Conservation (phyloP, 35 echinoderm and acorn worm genomes). For the Apostichopus parvimensis region DNA sequence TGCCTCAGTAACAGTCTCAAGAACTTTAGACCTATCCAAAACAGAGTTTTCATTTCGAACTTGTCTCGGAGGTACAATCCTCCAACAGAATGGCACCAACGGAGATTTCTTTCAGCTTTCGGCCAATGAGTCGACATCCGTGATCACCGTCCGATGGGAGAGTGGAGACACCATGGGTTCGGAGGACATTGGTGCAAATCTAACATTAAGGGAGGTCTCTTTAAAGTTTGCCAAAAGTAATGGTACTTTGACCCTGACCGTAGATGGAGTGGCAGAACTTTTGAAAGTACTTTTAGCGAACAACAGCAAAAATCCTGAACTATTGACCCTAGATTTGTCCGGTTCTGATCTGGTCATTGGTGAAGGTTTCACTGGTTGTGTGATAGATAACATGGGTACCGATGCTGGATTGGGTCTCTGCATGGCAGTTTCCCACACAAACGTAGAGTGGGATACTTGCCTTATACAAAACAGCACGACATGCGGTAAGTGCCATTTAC, state of each 20-base stretch:
- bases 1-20: conserved; percentile 37
- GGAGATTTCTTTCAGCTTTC: conserved; percentile 56
- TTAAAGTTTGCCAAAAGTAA: conserved; percentile 34
- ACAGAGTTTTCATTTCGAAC: conserved; percentile 67
- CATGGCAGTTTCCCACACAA: not conserved
- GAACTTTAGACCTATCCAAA: conserved; percentile 39
- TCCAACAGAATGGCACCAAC: conserved; percentile 58
- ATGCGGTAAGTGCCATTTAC: conserved; percentile 64
- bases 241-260: conserved; percentile 17
- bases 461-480: conserved; percentile 33
- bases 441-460: conserved; percentile 64
- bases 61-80: conserved; percentile 62
- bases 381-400: conserved; percentile 33
- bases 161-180: not conserved
- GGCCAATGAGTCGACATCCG: not conserved
- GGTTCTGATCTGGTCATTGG: conserved; percentile 47
- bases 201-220: conserved; percentile 38
- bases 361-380: conserved; percentile 58
- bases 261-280: not conserved
- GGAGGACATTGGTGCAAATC: not conserved
- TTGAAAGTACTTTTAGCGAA: not conserved
- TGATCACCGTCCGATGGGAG: conserved; percentile 42
- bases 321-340: conserved; percentile 47
- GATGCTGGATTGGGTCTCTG: conserved; percentile 31
- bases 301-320: conserved; percentile 19